Percentiles rank a stretch among this genome's conserved stretches.
Evolutionary conservation across 2,113 vertebrate genomes (phyloP).

Genomic region (Formicarius rufipectus): DNA sequence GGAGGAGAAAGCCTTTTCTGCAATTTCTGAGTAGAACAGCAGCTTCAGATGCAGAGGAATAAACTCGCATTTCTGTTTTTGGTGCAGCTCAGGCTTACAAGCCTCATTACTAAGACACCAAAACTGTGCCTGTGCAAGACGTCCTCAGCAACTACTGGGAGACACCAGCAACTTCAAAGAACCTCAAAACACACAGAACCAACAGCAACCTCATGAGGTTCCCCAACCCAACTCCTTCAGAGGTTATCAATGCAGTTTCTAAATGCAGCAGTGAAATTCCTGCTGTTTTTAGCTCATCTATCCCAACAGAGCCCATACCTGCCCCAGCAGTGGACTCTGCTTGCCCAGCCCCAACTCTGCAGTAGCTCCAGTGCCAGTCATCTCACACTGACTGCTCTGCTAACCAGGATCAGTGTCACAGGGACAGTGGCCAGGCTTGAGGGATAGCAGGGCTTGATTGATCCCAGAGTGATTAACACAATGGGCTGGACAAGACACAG

Average conservation of each 20-base stretch:
- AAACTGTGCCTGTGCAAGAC: no score
- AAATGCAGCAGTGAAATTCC: neutral
- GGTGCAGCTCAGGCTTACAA: no score
- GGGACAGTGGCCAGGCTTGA: neutral
- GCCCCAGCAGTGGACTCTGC: no score
- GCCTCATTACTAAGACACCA: no score
- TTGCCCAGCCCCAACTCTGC: no score
- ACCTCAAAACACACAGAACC: neutral
- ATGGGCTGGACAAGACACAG: fast-evolving
- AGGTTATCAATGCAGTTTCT: fast-evolving
- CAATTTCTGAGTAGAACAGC: no score
- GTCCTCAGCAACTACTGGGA: neutral
- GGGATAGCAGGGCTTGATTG: neutral
- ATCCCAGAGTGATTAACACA: fast-evolving
- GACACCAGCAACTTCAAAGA: neutral
- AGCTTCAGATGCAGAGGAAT: no score
- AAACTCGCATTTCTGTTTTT: no score
- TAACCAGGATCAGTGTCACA: neutral
- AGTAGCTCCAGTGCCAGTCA: neutral
- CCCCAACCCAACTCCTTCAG: neutral
- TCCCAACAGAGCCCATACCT: fast-evolving
- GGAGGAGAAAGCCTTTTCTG: no score
- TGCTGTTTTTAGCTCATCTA: neutral
- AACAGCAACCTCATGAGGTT: fast-evolving
- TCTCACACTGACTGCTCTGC: neutral